Evolutionary conservation across 2,888 invertebrate species (phyloP), one percentile per base, ranked within the genome.

Genomic region (Litoditis marina): DNA sequence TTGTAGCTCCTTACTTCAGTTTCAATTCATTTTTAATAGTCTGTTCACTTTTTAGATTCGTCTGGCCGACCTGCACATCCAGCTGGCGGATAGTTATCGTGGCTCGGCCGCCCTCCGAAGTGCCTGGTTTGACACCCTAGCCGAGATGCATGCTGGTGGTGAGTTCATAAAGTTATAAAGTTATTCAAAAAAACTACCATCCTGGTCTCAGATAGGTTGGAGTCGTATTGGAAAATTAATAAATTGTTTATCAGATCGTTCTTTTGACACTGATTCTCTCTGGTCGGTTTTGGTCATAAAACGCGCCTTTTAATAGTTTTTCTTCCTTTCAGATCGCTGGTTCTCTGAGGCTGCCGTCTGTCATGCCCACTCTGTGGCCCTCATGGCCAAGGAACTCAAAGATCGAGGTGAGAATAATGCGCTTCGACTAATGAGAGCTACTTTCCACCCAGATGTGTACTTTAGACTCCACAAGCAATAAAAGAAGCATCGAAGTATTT

Each of bases 291-390:
- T n/a, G n/a, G n/a, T n/a, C n/a, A n/a, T n/a, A n/a, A n/a, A n/a
- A n/a, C n/a, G n/a, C n/a, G n/a, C n/a, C n/a, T n/a, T n/a, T 27
- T 27, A 1, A 94, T 82, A 16, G 31, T 30, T 27, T 54, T 39
- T 27, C 44, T 30, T n/a, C 3, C 2, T 27, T 59, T 22, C 27
- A 61, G 69, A 88, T 34, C 66, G 75, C 25, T 81, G 94, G 85
- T 89, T 89, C 79, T 92, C 94, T 2, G 95, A 95, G 88, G 94
- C 94, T 44, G 93, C 94, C 81, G 92, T 93, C 83, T 92, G 92
- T 83, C 92, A 92, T 83, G 87, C 94, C 0, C 95, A 96, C 83
- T 92, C 94, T 74, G 92, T 94, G 4, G 95, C 94, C 0, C 86
- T 95, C 31, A 92, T 94, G 86, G 92, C 94, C 0, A 94, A 94